Percentiles rank a stretch among this genome's conserved stretches.
These are phyloP conservation scores for Metridium senile DNA, from an alignment of 92 coral and sea anemone genomes.

Conservation along the genomic window DNA sequence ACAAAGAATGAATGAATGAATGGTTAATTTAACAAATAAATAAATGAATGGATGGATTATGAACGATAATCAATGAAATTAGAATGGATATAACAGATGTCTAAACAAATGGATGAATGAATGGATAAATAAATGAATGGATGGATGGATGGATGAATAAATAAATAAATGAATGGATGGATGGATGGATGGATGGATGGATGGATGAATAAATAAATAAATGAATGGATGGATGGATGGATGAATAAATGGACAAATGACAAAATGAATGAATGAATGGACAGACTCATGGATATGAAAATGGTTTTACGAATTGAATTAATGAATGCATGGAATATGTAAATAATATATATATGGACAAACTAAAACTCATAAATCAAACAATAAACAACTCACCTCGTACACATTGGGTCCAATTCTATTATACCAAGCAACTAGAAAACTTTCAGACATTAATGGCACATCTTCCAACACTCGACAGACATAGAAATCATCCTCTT, in stretches of 20 bases:
- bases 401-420: constrained; percentile 71
- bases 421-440: constrained; percentile 81
- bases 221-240: neutral
- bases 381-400: constrained; percentile 57
- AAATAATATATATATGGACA: neutral
- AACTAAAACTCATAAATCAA: neutral
- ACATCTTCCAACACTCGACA: constrained; percentile 82
- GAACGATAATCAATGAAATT: neutral
- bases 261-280: neutral
- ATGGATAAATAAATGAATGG: neutral
- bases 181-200: neutral
- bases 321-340: neutral
- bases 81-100: neutral
- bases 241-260: neutral
- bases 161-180: neutral
- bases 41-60: neutral
- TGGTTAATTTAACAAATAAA: neutral
- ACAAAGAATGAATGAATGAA: neutral
- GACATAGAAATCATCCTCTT: constrained; percentile 79
- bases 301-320: neutral
- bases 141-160: neutral
- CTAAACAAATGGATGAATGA: neutral
- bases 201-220: neutral
- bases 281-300: too few relatives aligned
- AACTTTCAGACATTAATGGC: constrained; percentile 45